These are phyloP conservation scores for Balaeniceps rex DNA, from an alignment of 2,113 vertebrate genomes.

Conservation along the genomic window DNA sequence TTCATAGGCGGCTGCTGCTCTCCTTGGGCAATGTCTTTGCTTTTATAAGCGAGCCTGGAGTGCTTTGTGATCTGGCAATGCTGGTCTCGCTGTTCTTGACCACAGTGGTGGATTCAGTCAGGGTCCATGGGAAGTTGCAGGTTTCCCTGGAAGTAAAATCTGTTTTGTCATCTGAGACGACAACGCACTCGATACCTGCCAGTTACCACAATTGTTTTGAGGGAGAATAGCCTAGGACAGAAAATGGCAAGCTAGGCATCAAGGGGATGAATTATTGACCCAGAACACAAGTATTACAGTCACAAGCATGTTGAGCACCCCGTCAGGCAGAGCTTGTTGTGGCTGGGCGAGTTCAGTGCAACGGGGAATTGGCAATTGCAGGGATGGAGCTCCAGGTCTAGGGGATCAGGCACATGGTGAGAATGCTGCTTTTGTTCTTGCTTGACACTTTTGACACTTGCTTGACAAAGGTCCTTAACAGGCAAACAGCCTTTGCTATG, in stretches of 20 bases:
- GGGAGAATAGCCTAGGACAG: not conserved
- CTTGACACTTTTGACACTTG: not conserved
- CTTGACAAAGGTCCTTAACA: not conserved
- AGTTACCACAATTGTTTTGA: not conserved
- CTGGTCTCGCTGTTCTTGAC: rapidly evolving
- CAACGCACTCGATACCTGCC: not conserved
- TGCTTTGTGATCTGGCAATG: not conserved
- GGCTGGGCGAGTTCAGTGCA: not conserved
- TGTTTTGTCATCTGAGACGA: not conserved
- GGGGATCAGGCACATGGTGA: not conserved
- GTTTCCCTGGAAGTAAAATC: not conserved
- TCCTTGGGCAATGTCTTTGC: not conserved
- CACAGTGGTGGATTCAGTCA: not conserved
- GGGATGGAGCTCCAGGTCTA: not conserved
- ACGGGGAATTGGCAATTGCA: rapidly evolving
- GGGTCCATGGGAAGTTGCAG: not conserved
- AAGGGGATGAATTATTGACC: not conserved
- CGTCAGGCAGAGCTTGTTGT: not conserved
- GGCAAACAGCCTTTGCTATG: not conserved
- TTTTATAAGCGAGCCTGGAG: rapidly evolving
- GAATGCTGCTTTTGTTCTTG: not conserved
- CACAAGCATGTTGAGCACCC: not conserved
- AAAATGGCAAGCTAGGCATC: not conserved
- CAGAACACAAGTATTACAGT: too few species aligned
- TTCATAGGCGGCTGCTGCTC: not conserved